Conservation (phyloP, 2,888 invertebrate species). For the Formica aserva region DNA sequence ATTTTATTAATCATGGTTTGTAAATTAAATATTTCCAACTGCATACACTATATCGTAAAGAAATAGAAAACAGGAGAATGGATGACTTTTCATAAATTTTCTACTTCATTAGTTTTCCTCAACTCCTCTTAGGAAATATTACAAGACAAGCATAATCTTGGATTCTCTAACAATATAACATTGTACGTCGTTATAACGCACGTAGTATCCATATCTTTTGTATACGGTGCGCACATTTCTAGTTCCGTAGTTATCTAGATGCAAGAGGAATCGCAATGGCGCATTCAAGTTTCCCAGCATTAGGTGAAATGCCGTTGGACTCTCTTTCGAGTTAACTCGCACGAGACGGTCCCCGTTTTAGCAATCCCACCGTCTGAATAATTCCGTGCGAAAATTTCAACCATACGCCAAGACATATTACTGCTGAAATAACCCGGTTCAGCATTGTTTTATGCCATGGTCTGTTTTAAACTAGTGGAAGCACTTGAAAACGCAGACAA, state of each 20-base stretch:
- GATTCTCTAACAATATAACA: constrained; percentile 1
- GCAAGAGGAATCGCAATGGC: constrained; percentile 20
- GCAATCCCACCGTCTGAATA: constrained; percentile 30
- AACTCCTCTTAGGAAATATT: constrained; percentile 22
- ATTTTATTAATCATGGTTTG: not conserved
- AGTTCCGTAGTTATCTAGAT: constrained; percentile 33
- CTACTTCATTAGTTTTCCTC: constrained; percentile 7
- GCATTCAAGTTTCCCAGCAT: constrained; percentile 49
- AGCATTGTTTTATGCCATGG: not conserved
- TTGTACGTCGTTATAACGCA: constrained; percentile 24
- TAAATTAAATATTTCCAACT: not conserved
- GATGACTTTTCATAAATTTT: constrained; percentile 16
- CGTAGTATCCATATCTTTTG: constrained; percentile 26
- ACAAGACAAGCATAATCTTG: constrained; percentile 12
- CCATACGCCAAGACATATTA: not conserved
- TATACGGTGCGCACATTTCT: constrained; percentile 18
- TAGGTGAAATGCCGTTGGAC: constrained; percentile 41
- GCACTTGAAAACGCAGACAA: not conserved
- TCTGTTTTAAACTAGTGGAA: not conserved
- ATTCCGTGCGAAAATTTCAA: constrained; percentile 12
- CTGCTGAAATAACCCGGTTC: constrained; percentile 5
- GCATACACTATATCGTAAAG: not conserved
- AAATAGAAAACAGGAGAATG: too few species aligned
- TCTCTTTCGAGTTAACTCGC: constrained; percentile 40
- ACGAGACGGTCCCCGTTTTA: constrained; percentile 30